phyloP scores from a whole-genome alignment of 2,888 invertebrate species.

The Nomada ruficornis region DNA sequence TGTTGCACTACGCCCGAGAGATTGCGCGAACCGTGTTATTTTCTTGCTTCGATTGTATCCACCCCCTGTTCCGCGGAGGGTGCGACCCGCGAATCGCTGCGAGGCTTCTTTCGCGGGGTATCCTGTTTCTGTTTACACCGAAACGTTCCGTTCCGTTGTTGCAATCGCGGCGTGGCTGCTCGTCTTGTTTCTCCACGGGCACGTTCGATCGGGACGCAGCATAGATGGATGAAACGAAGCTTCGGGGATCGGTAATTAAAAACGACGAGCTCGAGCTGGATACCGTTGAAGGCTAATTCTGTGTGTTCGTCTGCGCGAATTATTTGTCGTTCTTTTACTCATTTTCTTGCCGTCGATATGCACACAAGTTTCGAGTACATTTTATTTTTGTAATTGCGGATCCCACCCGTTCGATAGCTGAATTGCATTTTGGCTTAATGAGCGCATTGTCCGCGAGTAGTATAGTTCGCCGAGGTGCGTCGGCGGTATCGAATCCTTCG shows the following conservation, averaged over 20 bases:
- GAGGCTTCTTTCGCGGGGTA: constrained; percentile 59
- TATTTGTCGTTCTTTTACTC: too few relatives aligned
- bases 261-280: constrained; percentile 4
- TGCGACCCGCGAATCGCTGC: constrained; percentile 49
- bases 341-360: background rate
- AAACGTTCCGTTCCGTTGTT: constrained; percentile 26
- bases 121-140: constrained; percentile 34
- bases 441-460: constrained; percentile 63
- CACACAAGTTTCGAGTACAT: background rate
- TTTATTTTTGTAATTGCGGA: constrained; percentile 1
- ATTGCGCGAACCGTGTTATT: constrained; percentile 56
- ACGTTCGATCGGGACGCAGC: background rate
- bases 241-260: constrained; percentile 23
- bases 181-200: background rate
- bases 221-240: background rate
- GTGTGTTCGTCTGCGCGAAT: background rate
- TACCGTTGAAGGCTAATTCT: background rate
- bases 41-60: constrained; percentile 55
- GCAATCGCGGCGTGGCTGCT: background rate
- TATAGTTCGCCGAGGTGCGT: constrained; percentile 56
- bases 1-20: constrained; percentile 58
- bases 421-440: constrained; percentile 67
- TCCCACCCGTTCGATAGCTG: constrained; percentile 60
- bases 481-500: constrained; percentile 28
- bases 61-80: constrained; percentile 3